Evolutionary conservation across 2,797 vertebrate genomes (phyloP).

Genomic region (Malacoraja senta): DNA sequence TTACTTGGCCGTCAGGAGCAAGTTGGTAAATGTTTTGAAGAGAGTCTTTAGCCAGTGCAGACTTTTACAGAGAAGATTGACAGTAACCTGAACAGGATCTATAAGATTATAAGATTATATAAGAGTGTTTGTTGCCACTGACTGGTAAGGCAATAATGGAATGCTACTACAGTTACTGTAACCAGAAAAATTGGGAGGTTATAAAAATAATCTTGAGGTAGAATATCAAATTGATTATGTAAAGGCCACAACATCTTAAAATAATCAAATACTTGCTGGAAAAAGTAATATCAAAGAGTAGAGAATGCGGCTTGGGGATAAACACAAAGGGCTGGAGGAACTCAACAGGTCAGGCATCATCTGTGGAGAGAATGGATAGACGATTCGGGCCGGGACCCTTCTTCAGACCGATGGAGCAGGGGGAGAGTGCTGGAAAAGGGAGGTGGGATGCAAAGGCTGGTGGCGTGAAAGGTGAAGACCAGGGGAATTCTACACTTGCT

Average conservation of each 20-base stretch:
- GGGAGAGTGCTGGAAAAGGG: too few species aligned
- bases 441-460: too few species aligned
- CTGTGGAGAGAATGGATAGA: too few species aligned
- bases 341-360: too few species aligned
- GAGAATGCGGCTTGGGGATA: background rate
- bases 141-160: background rate
- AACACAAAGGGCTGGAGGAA: background rate
- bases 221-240: background rate
- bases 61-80: conserved; percentile 7
- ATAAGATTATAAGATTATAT: background rate
- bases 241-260: background rate
- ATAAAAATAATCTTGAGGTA: background rate
- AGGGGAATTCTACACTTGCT: too few species aligned
- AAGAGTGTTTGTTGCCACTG: background rate
- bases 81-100: background rate
- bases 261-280: background rate
- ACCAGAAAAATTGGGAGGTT: background rate
- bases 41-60: background rate
- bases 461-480: too few species aligned
- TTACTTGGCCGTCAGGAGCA: background rate
- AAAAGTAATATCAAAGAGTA: background rate
- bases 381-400: too few species aligned
- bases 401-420: too few species aligned
- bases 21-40: background rate
- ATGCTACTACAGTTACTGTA: background rate